Evolutionary conservation across 2,888 invertebrate species (phyloP), one percentile per base, ranked within the genome.

Genomic region (Clivina fossor): DNA sequence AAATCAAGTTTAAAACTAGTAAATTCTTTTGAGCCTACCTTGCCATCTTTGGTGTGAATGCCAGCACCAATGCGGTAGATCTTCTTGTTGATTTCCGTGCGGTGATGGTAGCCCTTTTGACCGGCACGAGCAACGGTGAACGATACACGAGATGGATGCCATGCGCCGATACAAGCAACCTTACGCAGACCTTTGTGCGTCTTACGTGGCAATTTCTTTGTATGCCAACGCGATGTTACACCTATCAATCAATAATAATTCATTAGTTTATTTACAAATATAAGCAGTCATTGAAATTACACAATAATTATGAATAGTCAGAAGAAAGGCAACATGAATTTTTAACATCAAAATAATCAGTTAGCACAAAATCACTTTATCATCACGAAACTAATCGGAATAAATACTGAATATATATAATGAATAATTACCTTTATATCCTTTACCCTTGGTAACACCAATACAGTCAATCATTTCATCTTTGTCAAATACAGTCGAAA

Each of bases 61-160:
- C 86, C 86, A 76, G 76, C 70, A 48, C 97, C 99, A 74, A 99
- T 90, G 63, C 98, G 87, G 79, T 99, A 99, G 70, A 99, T 96
- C 78, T 99, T 99, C 81, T 99, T 99, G 83, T 99, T 99, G 83
- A 97, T 94, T 77, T 99, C 98, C 47, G 99, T 99, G 74, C 99
- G 88, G 73, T 99, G 99, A 74, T 99, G 98, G 79, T 96, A 99
- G 67, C 99, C 99, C 78, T 99, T 99, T 77, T 97, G 96, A 86
- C 99, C 98, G 75, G 99, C 99, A 78, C 99, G 90, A 58, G 99
- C 99, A 44, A 99, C 99, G 58, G 98, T 95, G 81, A 94, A 98
- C 67, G 95, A 93, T 26, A 99, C 98, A 75, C 99, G 86, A 70
- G 95, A 94, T 64, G 99, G 99, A 98, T 99, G 99, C 99, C 99